Evolutionary conservation across 2,113 vertebrate species (phyloP).

Genomic region (Acanthochromis polyacanthus): DNA sequence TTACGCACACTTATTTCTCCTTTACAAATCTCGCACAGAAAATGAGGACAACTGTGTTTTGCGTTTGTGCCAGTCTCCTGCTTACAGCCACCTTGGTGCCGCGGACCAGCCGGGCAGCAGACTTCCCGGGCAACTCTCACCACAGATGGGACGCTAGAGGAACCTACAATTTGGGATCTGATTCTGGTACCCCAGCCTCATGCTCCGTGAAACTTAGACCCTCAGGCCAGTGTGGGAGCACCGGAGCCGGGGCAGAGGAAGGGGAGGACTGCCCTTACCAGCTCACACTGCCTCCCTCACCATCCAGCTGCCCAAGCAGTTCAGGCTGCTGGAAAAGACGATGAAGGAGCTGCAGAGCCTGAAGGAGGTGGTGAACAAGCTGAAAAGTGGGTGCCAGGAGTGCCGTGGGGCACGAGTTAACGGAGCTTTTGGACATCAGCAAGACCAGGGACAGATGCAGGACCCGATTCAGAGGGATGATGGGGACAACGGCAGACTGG

Average conservation of each 20-base stretch:
- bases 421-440: conserved; percentile 79
- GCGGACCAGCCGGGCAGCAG: conserved; percentile 59
- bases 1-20: conserved; percentile 33
- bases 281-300: conserved; percentile 92
- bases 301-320: conserved; percentile 91
- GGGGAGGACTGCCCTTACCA: conserved; percentile 90
- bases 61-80: conserved; percentile 80
- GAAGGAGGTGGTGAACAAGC: conserved; percentile 89
- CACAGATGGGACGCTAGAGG: conserved; percentile 76
- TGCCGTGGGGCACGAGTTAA: conserved; percentile 85
- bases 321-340: conserved; percentile 90
- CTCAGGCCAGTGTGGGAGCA: conserved; percentile 84
- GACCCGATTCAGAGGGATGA: conserved; percentile 49
- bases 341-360: conserved; percentile 92
- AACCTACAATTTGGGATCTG: conserved; percentile 56
- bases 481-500: conserved; percentile 60
- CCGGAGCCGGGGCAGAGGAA: conserved; percentile 69
- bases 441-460: conserved; percentile 70
- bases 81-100: conserved; percentile 73
- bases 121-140: conserved; percentile 67
- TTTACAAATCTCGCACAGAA: conserved; percentile 32
- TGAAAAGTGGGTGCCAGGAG: conserved; percentile 90
- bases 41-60: conserved; percentile 85
- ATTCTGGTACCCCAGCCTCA: conserved; percentile 57
- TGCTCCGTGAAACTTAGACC: conserved; percentile 90